phyloP scores from a whole-genome alignment of 2,113 vertebrate species.

The Gopherus flavomarginatus region DNA sequence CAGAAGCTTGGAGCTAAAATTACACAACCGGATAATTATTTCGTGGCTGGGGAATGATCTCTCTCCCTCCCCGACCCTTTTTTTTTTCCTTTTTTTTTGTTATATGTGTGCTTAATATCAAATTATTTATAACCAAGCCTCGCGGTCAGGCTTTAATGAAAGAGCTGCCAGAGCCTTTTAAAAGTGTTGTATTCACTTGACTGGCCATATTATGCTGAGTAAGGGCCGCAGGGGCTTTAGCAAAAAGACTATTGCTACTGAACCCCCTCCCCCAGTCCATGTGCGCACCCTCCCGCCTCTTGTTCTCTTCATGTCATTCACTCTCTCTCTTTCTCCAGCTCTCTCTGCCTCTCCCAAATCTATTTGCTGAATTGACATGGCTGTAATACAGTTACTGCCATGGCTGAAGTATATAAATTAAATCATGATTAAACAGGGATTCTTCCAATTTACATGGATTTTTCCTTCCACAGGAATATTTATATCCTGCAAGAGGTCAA shows the following conservation, averaged over 20 bases:
- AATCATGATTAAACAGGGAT: slow-evolving; percentile 63
- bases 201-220: slow-evolving; percentile 63
- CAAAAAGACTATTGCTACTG: slow-evolving; percentile 11
- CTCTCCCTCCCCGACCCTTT: slow-evolving; percentile 4
- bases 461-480: slow-evolving; percentile 46
- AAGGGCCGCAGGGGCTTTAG: slow-evolving; percentile 53
- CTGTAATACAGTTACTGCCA: slow-evolving; percentile 39
- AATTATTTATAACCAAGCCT: slow-evolving; percentile 72
- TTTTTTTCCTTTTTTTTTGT: slow-evolving; percentile 1
- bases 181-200: slow-evolving; percentile 38
- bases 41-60: slow-evolving; percentile 65
- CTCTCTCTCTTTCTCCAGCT: slow-evolving; percentile 2
- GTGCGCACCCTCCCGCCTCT: neutral
- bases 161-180: slow-evolving; percentile 60
- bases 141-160: slow-evolving; percentile 64
- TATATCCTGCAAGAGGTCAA: slow-evolving; percentile 56
- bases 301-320: slow-evolving; percentile 12
- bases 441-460: slow-evolving; percentile 54
- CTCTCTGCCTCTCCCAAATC: slow-evolving; percentile 7
- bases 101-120: slow-evolving; percentile 70
- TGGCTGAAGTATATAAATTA: slow-evolving; percentile 50
- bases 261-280: neutral
- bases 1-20: slow-evolving; percentile 66
- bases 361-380: slow-evolving; percentile 14
- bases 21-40: slow-evolving; percentile 65